Conservation (phyloP, 2,113 vertebrate species). For the Lampris incognitus region DNA sequence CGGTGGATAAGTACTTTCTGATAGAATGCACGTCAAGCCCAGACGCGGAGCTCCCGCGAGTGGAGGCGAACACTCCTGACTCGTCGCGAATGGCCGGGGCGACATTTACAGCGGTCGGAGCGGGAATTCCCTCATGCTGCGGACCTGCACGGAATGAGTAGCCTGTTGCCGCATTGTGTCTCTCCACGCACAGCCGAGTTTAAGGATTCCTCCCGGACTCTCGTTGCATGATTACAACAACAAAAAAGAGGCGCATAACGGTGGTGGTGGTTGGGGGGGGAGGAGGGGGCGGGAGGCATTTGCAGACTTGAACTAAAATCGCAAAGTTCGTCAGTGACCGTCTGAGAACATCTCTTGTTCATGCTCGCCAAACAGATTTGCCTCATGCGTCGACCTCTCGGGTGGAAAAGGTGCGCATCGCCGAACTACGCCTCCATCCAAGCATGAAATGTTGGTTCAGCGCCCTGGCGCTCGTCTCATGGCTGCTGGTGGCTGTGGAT, state of each 20-base stretch:
- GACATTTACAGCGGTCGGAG: too few relatives aligned
- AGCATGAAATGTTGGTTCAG: constrained; percentile 77
- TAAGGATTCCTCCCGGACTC: too few relatives aligned
- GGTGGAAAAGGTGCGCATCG: constrained; percentile 59
- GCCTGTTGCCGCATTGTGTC: too few relatives aligned
- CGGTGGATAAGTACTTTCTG: constrained; percentile 20
- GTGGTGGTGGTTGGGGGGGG: background rate
- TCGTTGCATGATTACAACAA: too few relatives aligned
- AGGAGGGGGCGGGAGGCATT: background rate
- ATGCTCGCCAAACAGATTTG: background rate
- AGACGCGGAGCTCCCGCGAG: constrained; percentile 28
- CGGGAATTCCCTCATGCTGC: too few relatives aligned
- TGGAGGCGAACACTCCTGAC: background rate
- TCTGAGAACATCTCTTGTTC: background rate
- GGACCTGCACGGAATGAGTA: too few relatives aligned
- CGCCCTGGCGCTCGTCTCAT: constrained; percentile 71
- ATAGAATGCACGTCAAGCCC: constrained; percentile 32
- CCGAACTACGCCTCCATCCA: constrained; percentile 53
- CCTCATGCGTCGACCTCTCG: constrained; percentile 44
- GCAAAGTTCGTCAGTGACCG: too few relatives aligned
- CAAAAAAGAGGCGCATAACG: too few relatives aligned
- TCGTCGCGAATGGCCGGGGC: too few relatives aligned
- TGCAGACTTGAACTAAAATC: background rate
- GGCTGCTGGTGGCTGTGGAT: constrained; percentile 71
- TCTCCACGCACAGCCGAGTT: too few relatives aligned